A percentile compares a stretch with the other conserved stretches of the same genome.
phyloP scores from a whole-genome alignment of 2,113 vertebrate genomes.

The Percina caprodes region DNA sequence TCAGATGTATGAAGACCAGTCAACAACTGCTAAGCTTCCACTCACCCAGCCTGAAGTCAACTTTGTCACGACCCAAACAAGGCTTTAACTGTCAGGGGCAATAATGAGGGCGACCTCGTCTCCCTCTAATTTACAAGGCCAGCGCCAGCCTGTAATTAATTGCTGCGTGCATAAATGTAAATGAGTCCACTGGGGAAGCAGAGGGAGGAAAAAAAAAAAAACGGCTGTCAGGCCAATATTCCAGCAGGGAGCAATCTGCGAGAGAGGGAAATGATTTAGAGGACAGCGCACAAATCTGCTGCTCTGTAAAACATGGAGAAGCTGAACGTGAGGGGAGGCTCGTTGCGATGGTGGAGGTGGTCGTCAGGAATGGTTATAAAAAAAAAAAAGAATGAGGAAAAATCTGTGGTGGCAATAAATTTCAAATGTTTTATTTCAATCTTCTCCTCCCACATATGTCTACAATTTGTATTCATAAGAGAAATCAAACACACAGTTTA shows the following conservation, averaged over 20 bases:
- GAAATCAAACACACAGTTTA: constrained; percentile 39
- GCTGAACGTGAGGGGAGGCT: constrained; percentile 48
- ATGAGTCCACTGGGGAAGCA: constrained; percentile 71
- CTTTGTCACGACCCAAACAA: constrained; percentile 70
- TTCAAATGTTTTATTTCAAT: constrained; percentile 38
- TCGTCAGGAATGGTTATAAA: constrained; percentile 32
- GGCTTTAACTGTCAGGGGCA: constrained; percentile 74
- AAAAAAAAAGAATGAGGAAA: constrained; percentile 13
- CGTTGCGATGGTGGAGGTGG: constrained; percentile 47
- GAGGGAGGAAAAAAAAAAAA: constrained; percentile 21
- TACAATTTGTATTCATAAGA: constrained; percentile 36
- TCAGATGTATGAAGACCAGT: constrained; percentile 49
- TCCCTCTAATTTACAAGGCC: constrained; percentile 77
- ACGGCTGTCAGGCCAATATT: constrained; percentile 72
- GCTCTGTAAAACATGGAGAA: constrained; percentile 42
- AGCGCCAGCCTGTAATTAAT: constrained; percentile 77
- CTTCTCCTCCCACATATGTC: constrained; percentile 14
- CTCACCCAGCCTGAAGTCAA: constrained; percentile 55
- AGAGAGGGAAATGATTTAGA: constrained; percentile 83
- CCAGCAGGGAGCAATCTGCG: constrained; percentile 76
- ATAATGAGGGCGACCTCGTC: constrained; percentile 74
- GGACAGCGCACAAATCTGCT: constrained; percentile 75
- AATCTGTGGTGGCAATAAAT: constrained; percentile 55
- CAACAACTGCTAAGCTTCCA: constrained; percentile 28
- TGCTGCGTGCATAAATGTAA: constrained; percentile 80